phyloP scores from a whole-genome alignment of 2,113 vertebrate species.

The Brachyhypopomus gauderio region DNA sequence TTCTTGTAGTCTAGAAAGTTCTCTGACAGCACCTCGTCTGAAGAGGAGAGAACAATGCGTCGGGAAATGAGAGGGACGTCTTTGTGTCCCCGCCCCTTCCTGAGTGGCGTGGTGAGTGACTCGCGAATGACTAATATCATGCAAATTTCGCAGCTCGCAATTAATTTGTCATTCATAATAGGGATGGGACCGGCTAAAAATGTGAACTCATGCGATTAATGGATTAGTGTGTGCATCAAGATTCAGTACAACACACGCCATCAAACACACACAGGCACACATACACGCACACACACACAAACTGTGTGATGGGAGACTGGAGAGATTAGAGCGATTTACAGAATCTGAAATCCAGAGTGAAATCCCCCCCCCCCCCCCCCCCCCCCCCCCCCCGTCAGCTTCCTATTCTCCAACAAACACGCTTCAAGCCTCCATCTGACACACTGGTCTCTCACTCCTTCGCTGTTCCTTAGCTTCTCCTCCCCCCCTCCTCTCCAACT shows the following conservation, averaged over 20 bases:
- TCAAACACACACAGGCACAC: neutral
- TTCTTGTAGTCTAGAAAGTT: slow-evolving; percentile 93
- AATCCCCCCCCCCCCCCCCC: too few species aligned
- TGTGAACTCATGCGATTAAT: slow-evolving; percentile 1
- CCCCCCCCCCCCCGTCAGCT: too few species aligned
- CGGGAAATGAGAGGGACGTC: neutral
- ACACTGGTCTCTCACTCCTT: too few species aligned
- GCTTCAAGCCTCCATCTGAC: too few species aligned
- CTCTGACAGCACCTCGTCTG: slow-evolving; percentile 87
- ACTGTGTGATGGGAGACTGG: neutral
- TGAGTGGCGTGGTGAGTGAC: neutral
- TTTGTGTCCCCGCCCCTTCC: neutral
- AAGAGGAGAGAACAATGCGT: slow-evolving; percentile 23
- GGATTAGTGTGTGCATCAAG: neutral
- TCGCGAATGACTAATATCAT: neutral
- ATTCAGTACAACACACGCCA: neutral
- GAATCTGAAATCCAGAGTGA: neutral
- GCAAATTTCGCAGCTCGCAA: neutral
- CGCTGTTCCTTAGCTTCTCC: too few species aligned
- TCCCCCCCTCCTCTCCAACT: neutral
- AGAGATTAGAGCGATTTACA: neutral
- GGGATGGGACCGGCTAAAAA: neutral
- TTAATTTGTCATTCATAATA: slow-evolving; percentile 11
- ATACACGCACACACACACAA: neutral
- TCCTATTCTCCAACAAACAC: too few species aligned